Conservation (phyloP, 2,888 invertebrate genomes). For the Morpho deidamia region DNA sequence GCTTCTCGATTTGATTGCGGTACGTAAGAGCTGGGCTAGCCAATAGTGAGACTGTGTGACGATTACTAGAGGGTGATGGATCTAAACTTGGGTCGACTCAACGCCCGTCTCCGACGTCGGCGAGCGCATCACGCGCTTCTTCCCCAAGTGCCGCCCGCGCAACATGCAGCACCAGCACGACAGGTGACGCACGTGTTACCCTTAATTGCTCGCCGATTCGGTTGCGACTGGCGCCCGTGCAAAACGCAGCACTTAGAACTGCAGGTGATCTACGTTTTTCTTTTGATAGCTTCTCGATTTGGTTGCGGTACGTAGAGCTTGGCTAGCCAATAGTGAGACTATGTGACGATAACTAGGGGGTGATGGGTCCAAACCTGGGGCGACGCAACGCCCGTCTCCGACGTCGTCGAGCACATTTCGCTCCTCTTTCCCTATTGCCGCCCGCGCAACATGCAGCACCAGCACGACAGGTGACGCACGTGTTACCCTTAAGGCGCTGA, state of each 20-base stretch:
- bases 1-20: too few relatives aligned
- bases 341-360: too few relatives aligned
- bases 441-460: conserved; percentile 72
- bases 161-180: conserved; percentile 75
- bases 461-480: background rate
- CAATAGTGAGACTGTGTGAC: too few relatives aligned
- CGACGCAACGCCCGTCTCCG: conserved; percentile 74
- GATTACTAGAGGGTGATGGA: too few relatives aligned
- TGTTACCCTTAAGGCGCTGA: too few relatives aligned
- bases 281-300: too few relatives aligned
- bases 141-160: conserved; percentile 91
- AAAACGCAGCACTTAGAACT: too few relatives aligned
- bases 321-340: too few relatives aligned
- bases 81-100: conserved; percentile 49
- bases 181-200: conserved; percentile 39
- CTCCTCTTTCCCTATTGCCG: conserved; percentile 93
- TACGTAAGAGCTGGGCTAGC: too few relatives aligned
- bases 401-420: conserved; percentile 86
- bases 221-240: background rate
- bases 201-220: too few relatives aligned
- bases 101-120: conserved; percentile 75
- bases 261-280: too few relatives aligned
- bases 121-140: conserved; percentile 90
- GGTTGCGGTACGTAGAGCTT: too few relatives aligned
- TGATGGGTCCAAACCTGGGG: conserved; percentile 72